Conservation (phyloP, 2,888 invertebrate species). For the Macrophya annulata region DNA sequence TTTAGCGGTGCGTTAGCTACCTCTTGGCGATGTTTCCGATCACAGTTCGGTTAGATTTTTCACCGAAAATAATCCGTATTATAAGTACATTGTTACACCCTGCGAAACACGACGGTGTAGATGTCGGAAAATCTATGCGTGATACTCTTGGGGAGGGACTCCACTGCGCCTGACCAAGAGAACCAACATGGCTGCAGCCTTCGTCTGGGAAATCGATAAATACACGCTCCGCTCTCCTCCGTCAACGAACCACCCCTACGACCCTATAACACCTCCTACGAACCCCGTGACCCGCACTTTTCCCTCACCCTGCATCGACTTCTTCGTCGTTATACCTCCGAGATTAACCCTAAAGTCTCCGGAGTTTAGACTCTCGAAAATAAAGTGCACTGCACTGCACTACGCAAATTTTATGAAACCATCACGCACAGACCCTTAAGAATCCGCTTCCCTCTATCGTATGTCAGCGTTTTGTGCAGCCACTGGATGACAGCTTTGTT, state of each 20-base stretch:
- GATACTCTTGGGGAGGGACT: constrained; percentile 67
- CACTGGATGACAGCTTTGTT: constrained; percentile 16
- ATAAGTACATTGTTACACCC: constrained; percentile 65
- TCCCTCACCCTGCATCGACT: background rate
- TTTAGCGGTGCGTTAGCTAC: constrained; percentile 51
- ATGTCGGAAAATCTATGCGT: constrained; percentile 72
- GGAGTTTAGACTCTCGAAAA: background rate
- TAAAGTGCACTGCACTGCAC: constrained; percentile 34
- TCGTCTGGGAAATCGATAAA: constrained; percentile 58
- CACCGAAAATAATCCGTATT: constrained; percentile 58
- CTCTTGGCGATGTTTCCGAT: constrained; percentile 55
- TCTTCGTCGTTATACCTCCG: constrained; percentile 15
- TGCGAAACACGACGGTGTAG: constrained; percentile 66
- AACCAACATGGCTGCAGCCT: constrained; percentile 70
- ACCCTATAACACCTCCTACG: constrained; percentile 42
- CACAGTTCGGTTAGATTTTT: constrained; percentile 50
- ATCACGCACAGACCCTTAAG: constrained; percentile 47
- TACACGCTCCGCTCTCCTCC: constrained; percentile 74
- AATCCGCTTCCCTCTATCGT: background rate
- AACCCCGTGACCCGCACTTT: constrained; percentile 48
- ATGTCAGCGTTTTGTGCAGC: constrained; percentile 20
- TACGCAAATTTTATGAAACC: constrained; percentile 32
- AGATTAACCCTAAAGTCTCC: constrained; percentile 23
- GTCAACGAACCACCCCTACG: constrained; percentile 61
- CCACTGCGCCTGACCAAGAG: constrained; percentile 72